Evolutionary conservation across 2,797 vertebrate genomes (phyloP), one percentile per base, ranked within the genome.

Genomic region (Dromococcyx pavoninus): DNA sequence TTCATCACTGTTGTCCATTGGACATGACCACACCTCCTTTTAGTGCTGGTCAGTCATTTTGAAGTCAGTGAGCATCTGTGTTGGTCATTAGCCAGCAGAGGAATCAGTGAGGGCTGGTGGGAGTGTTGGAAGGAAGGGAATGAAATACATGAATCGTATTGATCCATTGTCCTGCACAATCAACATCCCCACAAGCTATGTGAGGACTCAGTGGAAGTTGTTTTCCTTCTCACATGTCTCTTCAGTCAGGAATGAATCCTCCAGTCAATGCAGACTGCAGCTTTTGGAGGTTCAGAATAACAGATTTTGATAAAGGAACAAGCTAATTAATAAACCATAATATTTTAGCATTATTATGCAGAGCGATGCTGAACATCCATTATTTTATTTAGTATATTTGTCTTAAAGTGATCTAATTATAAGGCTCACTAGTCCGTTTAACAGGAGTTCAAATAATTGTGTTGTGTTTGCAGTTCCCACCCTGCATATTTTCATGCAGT

Each of bases 321-420:
- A 72, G n/a, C 72, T 87, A 46, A 92, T 94, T 86, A 93, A 64
- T 64, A 89, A 81, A 87, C 53, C 53, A 16, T 57, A 79, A 74
- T 67, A 76, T 54, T n/a, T 62, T 85, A 76, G 23, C 30, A 5
- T 77, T 81, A 76, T 84, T 87, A 58, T 80, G 71, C 12, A 2
- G 57, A 91, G 57, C 8, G 3, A 44, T 79, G 83, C 77, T 27
- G 85, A 91, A 80, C 62, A 89, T 48, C 73, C 81, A 60, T 94
- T 92, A 51, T 95, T 95, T 95, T 96, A 82, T 94, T 89, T 79
- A 22, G 62, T 88, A 19, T 92, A 67, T 95, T 96, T 97, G 96
- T 95, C 92, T 96, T 95, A 93, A 95, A 96, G 91, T 88, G 88
- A 93, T 97, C 82, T 93, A 96, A 95, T 96, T 97, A 96, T 64